Percentiles rank a stretch among this genome's conserved stretches.
These are phyloP conservation scores for Drosophila yakuba DNA, from an alignment of 1,140 invertebrate species.

Conservation along the genomic window DNA sequence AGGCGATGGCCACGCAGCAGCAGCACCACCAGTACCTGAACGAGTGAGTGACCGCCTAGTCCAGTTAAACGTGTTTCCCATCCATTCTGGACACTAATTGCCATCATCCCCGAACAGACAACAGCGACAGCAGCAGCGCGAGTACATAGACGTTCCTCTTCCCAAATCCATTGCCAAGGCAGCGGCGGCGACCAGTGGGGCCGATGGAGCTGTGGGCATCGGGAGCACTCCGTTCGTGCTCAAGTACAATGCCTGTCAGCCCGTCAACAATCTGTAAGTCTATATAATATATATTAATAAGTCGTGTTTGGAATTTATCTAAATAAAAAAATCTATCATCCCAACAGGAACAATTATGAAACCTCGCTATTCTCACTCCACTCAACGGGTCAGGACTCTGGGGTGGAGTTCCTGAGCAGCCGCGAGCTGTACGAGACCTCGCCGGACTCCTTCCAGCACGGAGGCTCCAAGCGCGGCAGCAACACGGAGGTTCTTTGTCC, in stretches of 20 bases:
- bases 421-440: conserved; percentile 87
- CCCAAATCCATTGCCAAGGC: conserved; percentile 82
- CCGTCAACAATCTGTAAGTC: conserved; percentile 80
- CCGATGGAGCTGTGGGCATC: conserved; percentile 20
- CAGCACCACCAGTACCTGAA: conserved; percentile 78
- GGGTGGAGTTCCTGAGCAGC: conserved; percentile 86
- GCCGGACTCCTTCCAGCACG: conserved; percentile 87
- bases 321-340: too few relatives aligned
- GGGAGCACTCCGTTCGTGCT: conserved; percentile 70
- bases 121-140: conserved; percentile 60
- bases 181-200: conserved; percentile 35
- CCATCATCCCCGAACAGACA: conserved; percentile 14
- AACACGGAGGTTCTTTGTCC: conserved; percentile 70
- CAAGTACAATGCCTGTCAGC: conserved; percentile 79
- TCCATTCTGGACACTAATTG: conserved; percentile 2
- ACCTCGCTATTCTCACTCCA: conserved; percentile 90
- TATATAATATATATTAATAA: not conserved
- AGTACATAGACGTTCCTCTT: conserved; percentile 84
- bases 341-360: conserved; percentile 85
- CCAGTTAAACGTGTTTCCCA: conserved; percentile 34
- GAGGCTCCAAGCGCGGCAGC: conserved; percentile 53
- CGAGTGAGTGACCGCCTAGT: conserved; percentile 60
- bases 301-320: too few relatives aligned
- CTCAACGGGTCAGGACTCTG: conserved; percentile 92
- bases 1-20: conserved; percentile 69